Base-by-base conservation (phyloP, 2,888 invertebrate species). In the Siphlonurus alternatus region DNA sequence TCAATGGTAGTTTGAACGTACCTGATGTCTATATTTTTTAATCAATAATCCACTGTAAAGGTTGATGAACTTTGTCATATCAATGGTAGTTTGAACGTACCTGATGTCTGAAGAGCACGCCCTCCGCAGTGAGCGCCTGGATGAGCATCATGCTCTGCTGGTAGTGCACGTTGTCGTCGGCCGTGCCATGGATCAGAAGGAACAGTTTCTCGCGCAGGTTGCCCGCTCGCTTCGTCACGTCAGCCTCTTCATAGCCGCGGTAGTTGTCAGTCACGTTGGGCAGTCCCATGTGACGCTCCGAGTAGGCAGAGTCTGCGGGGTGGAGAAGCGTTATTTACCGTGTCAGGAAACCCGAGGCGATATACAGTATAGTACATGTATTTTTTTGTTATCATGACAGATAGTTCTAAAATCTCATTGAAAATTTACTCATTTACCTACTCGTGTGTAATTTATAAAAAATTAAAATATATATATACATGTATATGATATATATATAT, bases 271-370 rank as follows among this genome's bases (percentile, higher is more conserved):
- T 80, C 53, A 82, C 81, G 64, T 80, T 78, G 2, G 80, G 79
- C n/a, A 78, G 73, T 0, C 93, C 92, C 80, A 92, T 84, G 76
- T 91, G 93, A 53, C 93, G 83, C 78, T 96, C 95, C 66, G 93
- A 88, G 78, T 91, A 95, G 70, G 87, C 90, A 2, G 95, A 89
- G 76, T 89, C 90, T 91, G 74, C 25, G n/a, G 76, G 75, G 65
- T 64, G 54, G 53, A 67, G 65, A 65, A 61, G 15, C 19, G 20
- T 19, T 25, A 18, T 18, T n/a, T n/a, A n/a, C n/a, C n/a, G n/a
- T n/a, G n/a, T n/a, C n/a, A n/a, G n/a, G n/a, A n/a, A n/a, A n/a
- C n/a, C n/a, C n/a, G n/a, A n/a, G n/a, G n/a, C n/a, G n/a, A n/a
- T n/a, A n/a, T n/a, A n/a, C n/a, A n/a, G n/a, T n/a, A n/a, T n/a